Percentiles rank a stretch among this genome's conserved stretches.
Evolutionary conservation across 2,888 invertebrate genomes (phyloP).

Genomic region (Dysmachus trigonus): DNA sequence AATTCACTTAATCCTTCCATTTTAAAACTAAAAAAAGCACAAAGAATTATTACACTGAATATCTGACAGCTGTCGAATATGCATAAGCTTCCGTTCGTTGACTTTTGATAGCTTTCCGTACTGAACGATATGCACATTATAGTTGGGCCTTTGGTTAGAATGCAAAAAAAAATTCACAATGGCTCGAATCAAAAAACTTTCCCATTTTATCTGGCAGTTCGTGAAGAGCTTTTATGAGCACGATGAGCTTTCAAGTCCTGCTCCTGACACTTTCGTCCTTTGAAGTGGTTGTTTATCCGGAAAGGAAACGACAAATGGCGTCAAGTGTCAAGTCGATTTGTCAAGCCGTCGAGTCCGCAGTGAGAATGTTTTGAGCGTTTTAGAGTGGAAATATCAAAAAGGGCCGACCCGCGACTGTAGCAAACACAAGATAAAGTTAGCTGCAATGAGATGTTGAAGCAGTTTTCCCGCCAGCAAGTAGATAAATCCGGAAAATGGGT

Average conservation of each 20-base stretch:
- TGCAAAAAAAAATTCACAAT: background rate
- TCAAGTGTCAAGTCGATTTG: conserved; percentile 20
- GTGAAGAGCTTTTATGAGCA: background rate
- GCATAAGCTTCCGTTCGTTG: too few species aligned
- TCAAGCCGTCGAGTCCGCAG: background rate
- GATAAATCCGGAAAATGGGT: background rate
- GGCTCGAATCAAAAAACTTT: background rate
- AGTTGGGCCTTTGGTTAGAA: too few species aligned
- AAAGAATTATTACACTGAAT: too few species aligned
- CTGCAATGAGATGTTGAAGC: background rate
- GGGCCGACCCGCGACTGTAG: background rate
- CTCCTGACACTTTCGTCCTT: background rate
- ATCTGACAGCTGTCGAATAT: too few species aligned
- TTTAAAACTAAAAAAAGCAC: too few species aligned
- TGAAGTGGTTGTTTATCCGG: background rate
- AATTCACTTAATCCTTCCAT: too few species aligned
- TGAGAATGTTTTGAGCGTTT: background rate
- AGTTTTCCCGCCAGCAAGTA: background rate
- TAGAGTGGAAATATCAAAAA: background rate
- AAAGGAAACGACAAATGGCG: background rate
- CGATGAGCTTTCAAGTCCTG: background rate
- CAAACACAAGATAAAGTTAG: background rate
- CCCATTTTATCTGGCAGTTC: background rate
- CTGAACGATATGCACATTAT: too few species aligned
- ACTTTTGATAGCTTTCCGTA: too few species aligned